Conservation (phyloP, 2,113 vertebrate genomes). For the Ptilorrhoa leucosticta region DNA sequence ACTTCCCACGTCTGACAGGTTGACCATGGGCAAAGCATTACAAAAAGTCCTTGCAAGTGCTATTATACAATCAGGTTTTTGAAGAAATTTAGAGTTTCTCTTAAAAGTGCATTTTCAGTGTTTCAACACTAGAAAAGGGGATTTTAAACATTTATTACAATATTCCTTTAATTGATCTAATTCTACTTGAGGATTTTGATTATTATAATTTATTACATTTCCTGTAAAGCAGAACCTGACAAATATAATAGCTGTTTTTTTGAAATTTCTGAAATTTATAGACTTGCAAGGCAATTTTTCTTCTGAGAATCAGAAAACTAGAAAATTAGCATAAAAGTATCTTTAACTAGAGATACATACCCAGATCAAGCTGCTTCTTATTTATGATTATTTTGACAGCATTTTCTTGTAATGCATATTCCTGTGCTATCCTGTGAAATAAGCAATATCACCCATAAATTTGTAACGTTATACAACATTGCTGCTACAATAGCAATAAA, state of each 20-base stretch:
- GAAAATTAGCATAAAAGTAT: not conserved
- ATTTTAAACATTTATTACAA: not conserved
- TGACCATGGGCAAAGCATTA: not conserved
- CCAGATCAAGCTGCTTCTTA: slow-evolving; percentile 79
- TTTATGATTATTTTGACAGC: slow-evolving; percentile 80
- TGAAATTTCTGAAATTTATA: not conserved
- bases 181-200: not conserved
- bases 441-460: not conserved
- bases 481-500: not conserved
- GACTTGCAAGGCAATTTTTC: not conserved
- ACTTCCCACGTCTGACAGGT: not conserved
- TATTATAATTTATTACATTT: not conserved
- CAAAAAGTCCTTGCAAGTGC: not conserved
- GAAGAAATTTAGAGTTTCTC: not conserved
- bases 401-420: slow-evolving; percentile 75
- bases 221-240: not conserved
- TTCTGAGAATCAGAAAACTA: not conserved
- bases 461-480: not conserved
- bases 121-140: not conserved
- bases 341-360: slow-evolving; percentile 55
- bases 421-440: slow-evolving; percentile 76
- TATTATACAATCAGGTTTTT: not conserved
- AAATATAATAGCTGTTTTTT: not conserved
- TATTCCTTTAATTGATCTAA: not conserved
- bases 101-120: not conserved